Evolutionary conservation across 2,797 vertebrate species (phyloP).

Genomic region (Schizopygopsis pylzovi): DNA sequence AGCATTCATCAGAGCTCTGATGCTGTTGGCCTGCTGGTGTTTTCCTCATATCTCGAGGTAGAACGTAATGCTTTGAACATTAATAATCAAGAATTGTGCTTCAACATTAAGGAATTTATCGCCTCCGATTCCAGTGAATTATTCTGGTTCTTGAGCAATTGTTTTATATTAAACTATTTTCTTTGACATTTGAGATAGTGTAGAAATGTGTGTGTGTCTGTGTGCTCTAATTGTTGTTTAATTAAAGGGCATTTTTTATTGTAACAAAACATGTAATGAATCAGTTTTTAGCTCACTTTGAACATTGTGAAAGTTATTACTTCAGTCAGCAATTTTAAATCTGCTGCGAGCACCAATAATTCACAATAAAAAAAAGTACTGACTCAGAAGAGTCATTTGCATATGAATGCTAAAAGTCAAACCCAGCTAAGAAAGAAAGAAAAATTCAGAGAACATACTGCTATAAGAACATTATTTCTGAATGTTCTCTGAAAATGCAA

Average conservation of each 20-base stretch:
- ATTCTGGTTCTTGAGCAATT: background rate
- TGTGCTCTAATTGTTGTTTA: background rate
- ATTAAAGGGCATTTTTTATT: background rate
- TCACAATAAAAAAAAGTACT: too few species aligned
- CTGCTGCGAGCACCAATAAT: background rate
- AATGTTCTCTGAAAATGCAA: background rate
- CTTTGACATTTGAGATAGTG: background rate
- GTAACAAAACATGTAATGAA: background rate
- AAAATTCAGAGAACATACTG: background rate
- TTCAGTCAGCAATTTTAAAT: background rate
- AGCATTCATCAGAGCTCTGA: slow-evolving; percentile 62
- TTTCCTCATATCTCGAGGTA: slow-evolving; percentile 5
- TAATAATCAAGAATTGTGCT: background rate
- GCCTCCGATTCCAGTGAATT: background rate
- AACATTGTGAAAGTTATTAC: background rate
- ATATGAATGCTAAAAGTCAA: too few species aligned
- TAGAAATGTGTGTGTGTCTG: too few species aligned
- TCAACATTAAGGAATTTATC: background rate
- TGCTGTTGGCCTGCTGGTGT: slow-evolving; percentile 53
- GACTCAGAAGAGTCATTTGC: too few species aligned
- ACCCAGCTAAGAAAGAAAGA: too few species aligned
- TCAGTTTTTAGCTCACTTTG: background rate
- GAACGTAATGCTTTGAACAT: slow-evolving; percentile 8
- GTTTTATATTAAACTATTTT: background rate
- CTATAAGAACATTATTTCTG: background rate